Conservation (phyloP, 2,113 vertebrate genomes). For the Plestiodon gilberti region DNA sequence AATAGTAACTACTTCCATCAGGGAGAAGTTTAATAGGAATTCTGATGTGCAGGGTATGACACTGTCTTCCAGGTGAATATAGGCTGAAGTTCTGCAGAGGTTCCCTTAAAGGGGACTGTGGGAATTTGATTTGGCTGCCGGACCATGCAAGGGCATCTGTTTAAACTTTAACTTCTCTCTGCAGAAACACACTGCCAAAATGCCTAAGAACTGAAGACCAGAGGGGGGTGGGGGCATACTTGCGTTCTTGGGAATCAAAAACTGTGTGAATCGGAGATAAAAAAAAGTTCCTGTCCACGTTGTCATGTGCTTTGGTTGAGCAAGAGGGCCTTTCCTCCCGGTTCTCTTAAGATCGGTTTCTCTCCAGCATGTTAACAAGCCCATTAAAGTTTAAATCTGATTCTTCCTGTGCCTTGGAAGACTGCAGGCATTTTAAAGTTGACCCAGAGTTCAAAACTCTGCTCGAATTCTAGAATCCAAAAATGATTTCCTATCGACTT, state of each 20-base stretch:
- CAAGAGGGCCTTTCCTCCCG: not conserved
- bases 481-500: conserved; percentile 14
- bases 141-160: not conserved
- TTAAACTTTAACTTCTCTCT: conserved; percentile 2
- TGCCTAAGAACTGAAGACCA: not conserved
- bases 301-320: not conserved
- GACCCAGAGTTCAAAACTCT: conserved; percentile 46
- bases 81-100: no score
- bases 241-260: not conserved
- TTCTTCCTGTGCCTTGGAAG: conserved; percentile 24
- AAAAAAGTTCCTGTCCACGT: not conserved
- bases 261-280: not conserved
- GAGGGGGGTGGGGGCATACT: not conserved
- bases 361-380: conserved; percentile 11
- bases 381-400: conserved; percentile 24
- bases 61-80: not conserved
- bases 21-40: accelerated
- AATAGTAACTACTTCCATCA: not conserved
- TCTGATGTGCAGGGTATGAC: accelerated
- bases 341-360: not conserved
- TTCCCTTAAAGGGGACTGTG: not conserved
- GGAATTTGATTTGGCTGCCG: conserved; percentile 16
- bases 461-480: conserved; percentile 24
- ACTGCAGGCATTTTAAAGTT: conserved; percentile 23
- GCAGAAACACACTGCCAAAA: not conserved